Evolutionary conservation across 2,113 vertebrate species (phyloP).

Genomic region (Acanthisitta chloris): DNA sequence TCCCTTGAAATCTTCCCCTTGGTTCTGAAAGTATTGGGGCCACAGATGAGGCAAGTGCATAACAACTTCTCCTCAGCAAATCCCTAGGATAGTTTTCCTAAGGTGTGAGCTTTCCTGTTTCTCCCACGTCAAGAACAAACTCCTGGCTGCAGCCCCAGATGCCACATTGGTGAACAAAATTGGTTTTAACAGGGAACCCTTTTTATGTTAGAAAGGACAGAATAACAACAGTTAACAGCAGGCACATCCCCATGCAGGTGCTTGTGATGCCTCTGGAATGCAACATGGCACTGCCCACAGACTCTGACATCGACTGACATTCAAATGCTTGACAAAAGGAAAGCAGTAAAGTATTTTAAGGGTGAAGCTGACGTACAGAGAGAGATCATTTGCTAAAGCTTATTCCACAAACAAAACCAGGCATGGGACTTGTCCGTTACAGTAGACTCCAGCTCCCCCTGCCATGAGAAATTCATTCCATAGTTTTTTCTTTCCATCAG

Average conservation of each 20-base stretch:
- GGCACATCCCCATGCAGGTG: background rate
- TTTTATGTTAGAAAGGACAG: background rate
- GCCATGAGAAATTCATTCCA: background rate
- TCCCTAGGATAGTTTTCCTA: background rate
- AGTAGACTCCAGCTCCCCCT: background rate
- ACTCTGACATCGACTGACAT: background rate
- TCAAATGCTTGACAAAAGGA: background rate
- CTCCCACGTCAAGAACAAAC: background rate
- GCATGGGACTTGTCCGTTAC: background rate
- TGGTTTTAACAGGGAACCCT: background rate
- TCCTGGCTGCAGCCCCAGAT: background rate
- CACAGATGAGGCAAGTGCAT: background rate
- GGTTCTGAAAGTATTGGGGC: background rate
- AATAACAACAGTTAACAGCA: background rate
- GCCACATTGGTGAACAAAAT: fast-evolving
- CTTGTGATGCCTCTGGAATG: background rate
- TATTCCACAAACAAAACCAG: background rate
- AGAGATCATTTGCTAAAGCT: background rate
- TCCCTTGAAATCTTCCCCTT: background rate
- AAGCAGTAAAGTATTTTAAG: background rate
- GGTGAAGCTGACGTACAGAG: background rate
- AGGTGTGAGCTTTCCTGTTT: background rate
- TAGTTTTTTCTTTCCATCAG: background rate
- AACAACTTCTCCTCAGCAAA: background rate
- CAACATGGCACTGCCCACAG: background rate